phyloP scores from a whole-genome alignment of 2,888 invertebrate species.

The Caenorhabditis doughertyi region DNA sequence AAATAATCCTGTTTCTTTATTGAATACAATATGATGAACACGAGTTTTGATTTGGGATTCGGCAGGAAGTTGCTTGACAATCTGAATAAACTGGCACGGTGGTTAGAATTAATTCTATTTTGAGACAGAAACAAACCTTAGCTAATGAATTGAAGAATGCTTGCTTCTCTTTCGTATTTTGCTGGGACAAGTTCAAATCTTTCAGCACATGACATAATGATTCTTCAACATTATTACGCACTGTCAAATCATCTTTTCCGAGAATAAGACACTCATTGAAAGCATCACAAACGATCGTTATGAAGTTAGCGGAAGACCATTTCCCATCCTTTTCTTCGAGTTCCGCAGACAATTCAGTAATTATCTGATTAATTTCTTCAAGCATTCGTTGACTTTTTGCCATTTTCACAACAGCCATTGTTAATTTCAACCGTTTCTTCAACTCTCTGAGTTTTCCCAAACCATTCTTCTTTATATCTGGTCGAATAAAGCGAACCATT shows the following conservation, averaged over 20 bases:
- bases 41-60: conserved; percentile 45
- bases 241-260: conserved; percentile 33
- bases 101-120: background rate
- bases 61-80: conserved; percentile 46
- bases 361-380: conserved; percentile 18
- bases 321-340: conserved; percentile 46
- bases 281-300: conserved; percentile 47
- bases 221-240: conserved; percentile 34
- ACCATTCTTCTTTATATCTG: conserved; percentile 39
- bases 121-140: conserved; percentile 5
- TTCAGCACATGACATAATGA: conserved; percentile 39
- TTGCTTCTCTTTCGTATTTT: conserved; percentile 53
- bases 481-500: conserved; percentile 43
- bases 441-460: conserved; percentile 23
- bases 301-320: conserved; percentile 35
- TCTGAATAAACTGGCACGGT: conserved; percentile 30
- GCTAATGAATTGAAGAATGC: conserved; percentile 58
- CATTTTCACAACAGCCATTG: conserved; percentile 48
- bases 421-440: conserved; percentile 36
- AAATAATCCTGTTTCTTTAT: conserved; percentile 47
- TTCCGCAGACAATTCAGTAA: conserved; percentile 30
- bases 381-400: conserved; percentile 40
- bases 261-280: conserved; percentile 50
- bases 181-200: conserved; percentile 43
- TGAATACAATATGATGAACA: conserved; percentile 57